These are phyloP conservation scores for Channa striata DNA, from an alignment of 2,797 vertebrate species.

Conservation along the genomic window DNA sequence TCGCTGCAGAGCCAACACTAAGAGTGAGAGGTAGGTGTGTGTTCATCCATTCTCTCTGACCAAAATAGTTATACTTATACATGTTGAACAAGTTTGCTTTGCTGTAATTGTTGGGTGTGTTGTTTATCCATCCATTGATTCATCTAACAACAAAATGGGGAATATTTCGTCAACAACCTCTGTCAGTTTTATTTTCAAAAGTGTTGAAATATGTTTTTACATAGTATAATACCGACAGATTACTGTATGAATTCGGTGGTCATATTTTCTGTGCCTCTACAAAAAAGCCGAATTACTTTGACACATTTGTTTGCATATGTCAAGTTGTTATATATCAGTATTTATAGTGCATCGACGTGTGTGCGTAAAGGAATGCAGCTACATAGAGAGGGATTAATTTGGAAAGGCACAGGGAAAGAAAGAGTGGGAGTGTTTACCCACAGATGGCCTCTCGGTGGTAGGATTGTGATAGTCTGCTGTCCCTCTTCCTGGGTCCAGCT, in stretches of 20 bases:
- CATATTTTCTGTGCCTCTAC: background rate
- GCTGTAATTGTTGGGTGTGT: background rate
- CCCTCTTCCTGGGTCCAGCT: slow-evolving; percentile 66
- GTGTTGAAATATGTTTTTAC: background rate
- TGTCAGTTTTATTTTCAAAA: background rate
- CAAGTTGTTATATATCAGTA: no score
- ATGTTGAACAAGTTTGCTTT: background rate
- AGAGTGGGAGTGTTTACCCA: slow-evolving; percentile 56
- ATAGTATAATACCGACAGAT: background rate
- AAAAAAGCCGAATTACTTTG: background rate
- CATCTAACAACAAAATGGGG: no score
- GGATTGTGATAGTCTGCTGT: slow-evolving; percentile 54
- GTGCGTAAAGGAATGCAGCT: slow-evolving; percentile 48
- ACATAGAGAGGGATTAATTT: slow-evolving; percentile 24
- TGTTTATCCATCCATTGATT: background rate
- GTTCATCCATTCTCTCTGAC: background rate
- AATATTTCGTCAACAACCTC: no score
- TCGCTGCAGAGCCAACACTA: background rate
- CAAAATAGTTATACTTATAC: background rate
- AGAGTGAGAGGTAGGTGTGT: slow-evolving; percentile 50
- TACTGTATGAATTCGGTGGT: background rate
- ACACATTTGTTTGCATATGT: background rate
- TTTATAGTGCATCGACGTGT: background rate
- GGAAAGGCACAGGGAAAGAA: slow-evolving; percentile 30
- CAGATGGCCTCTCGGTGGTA: slow-evolving; percentile 82